Conservation (phyloP, 2,113 vertebrate species). For the Saimiri boliviensis region DNA sequence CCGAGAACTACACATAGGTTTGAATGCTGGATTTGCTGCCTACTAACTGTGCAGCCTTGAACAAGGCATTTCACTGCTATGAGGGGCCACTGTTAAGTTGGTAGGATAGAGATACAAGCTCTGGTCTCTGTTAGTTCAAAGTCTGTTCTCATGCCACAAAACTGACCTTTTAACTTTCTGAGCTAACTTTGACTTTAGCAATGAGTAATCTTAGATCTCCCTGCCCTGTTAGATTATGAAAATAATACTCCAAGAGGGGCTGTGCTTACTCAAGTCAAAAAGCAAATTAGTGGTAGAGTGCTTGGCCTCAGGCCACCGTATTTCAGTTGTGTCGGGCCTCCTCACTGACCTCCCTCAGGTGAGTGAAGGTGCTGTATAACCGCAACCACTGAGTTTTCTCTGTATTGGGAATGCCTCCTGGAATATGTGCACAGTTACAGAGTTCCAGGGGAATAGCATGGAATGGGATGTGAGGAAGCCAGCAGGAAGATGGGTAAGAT, state of each 20-base stretch:
- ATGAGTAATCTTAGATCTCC: neutral
- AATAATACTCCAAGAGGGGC: neutral
- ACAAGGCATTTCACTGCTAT: neutral
- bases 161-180: neutral
- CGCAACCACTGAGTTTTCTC: neutral
- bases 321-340: neutral
- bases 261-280: neutral
- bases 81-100: neutral
- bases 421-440: neutral
- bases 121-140: neutral
- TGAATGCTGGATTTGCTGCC: neutral
- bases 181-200: constrained; percentile 22
- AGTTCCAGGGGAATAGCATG: neutral
- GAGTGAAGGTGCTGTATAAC: neutral
- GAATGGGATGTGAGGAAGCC: neutral
- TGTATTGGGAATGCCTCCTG: neutral
- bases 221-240: neutral
- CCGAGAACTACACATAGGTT: neutral
- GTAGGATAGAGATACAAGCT: neutral
- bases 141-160: neutral
- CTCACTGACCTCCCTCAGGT: neutral
- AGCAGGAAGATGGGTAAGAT: neutral
- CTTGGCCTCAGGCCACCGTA: neutral
- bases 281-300: neutral
- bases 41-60: neutral